Evolutionary conservation across 1,140 invertebrate genomes (phyloP), one percentile per base, ranked within the genome.

Genomic region (Palaemon carinicauda): DNA sequence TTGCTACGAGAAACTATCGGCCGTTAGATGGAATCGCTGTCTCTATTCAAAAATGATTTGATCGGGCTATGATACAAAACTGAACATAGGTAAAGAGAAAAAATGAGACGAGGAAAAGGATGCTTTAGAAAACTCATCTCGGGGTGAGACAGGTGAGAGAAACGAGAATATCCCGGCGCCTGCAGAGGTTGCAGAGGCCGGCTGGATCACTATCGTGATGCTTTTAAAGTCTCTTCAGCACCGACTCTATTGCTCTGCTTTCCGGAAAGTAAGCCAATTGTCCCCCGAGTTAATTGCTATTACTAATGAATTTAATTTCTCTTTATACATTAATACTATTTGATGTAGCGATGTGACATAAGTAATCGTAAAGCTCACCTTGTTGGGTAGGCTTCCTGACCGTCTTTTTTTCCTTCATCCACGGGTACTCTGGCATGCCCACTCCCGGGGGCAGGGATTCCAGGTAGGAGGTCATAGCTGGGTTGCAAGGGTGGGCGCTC

Each of bases 331-430:
- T 9, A 41, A 12, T 9, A 41, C 1, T 41, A 5, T 3, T 9
- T 41, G 41, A 12, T 0, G 12, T 0, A 41, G 12, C 3, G 9
- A 41, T 29, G 75, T 19, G 29, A 51, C n/a, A 27, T 15, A 15
- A 74, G 1, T 41, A n/a, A 15, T 31, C 54, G 17, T 12, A 27
- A 73, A 54, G 85, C 93, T 94, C 93, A 97, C 96, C 96, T 96
- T 97, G 96, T 92, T 97, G 96, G 90, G 93, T 95, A 91, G 93
- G 91, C 92, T 98, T 98, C 90, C 97, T 94, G 1, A 96, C 96
- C 1, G 96, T 97, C 92, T 98, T 98, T 93, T 98, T 98, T 92
- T 98, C 97, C 91, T 98, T 98, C 97, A 98, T 98, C 97, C 97
- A 98, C 0, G 97, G 96, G 91, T 97, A 98, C 90, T 98, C 97